phyloP scores from a whole-genome alignment of 1,140 invertebrate genomes.

The Pseudomyrmex sp. region DNA sequence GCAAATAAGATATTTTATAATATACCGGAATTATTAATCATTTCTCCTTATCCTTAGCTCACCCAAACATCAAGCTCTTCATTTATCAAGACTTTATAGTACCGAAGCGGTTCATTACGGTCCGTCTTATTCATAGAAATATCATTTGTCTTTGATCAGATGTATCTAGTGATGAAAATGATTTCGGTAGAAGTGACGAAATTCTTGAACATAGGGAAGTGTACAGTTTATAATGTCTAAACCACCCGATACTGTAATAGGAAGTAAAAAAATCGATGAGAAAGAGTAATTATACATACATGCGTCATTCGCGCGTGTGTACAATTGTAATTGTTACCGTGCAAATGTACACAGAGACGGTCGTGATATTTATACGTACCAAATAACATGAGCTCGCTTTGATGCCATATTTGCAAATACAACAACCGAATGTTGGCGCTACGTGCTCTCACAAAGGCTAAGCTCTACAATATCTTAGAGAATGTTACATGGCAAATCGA shows the following conservation, averaged over 20 bases:
- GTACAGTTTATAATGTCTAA: neutral
- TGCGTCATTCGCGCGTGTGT: neutral
- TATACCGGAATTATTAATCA: conserved; percentile 44
- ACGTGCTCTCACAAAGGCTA: conserved; percentile 79
- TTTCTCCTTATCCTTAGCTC: conserved; percentile 71
- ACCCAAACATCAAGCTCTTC: conserved; percentile 83
- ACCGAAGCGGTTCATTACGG: conserved; percentile 80
- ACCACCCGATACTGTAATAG: conserved; percentile 14
- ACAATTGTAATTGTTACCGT: neutral
- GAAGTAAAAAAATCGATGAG: conserved; percentile 29
- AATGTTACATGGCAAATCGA: conserved; percentile 85
- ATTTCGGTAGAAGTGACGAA: conserved; percentile 62
- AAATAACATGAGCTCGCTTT: conserved; percentile 4
- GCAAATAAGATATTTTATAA: neutral
- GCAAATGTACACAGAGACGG: neutral
- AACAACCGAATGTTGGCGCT: conserved; percentile 74
- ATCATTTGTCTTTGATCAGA: conserved; percentile 78
- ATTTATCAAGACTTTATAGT: conserved; percentile 85
- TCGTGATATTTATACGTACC: neutral
- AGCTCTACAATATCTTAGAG: conserved; percentile 78
- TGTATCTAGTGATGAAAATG: conserved; percentile 68
- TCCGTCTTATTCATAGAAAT: conserved; percentile 84
- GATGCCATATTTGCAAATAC: conserved; percentile 72
- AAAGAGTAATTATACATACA: conserved; percentile 48
- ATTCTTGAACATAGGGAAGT: conserved; percentile 43